phyloP scores from a whole-genome alignment of 1,140 invertebrate genomes.

The Batillaria attramentaria region DNA sequence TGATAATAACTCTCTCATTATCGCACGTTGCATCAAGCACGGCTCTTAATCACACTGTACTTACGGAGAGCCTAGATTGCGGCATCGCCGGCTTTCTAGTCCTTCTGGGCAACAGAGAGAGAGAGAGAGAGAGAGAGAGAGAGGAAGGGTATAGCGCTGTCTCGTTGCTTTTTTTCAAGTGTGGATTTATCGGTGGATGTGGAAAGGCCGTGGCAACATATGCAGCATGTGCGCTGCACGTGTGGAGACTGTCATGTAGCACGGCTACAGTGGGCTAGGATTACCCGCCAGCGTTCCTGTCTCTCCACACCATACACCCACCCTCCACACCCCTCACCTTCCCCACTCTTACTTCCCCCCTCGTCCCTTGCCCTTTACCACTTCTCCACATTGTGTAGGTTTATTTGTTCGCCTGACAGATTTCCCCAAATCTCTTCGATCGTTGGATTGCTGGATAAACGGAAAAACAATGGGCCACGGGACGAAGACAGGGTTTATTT shows the following conservation, averaged over 20 bases:
- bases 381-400: neutral
- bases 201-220: neutral
- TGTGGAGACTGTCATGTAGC: constrained; percentile 18
- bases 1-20: constrained; percentile 23
- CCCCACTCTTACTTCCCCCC: too few species aligned
- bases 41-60: neutral
- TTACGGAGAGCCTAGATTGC: too few species aligned
- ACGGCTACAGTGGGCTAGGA: constrained; percentile 27
- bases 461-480: constrained; percentile 25
- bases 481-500: constrained; percentile 8
- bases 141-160: neutral
- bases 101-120: too few species aligned
- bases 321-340: too few species aligned
- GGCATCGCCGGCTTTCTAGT: too few species aligned
- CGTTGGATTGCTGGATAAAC: constrained; percentile 28
- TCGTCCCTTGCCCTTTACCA: neutral
- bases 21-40: constrained; percentile 10
- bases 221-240: constrained; percentile 28
- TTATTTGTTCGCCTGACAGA: constrained; percentile 31
- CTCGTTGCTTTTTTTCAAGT: constrained; percentile 11
- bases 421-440: constrained; percentile 33
- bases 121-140: constrained; percentile 9
- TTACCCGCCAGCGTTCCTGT: neutral
- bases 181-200: neutral
- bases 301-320: too few species aligned